These are phyloP conservation scores for Boleophthalmus pectinirostris DNA, from an alignment of 2,113 vertebrate species.

Conservation along the genomic window DNA sequence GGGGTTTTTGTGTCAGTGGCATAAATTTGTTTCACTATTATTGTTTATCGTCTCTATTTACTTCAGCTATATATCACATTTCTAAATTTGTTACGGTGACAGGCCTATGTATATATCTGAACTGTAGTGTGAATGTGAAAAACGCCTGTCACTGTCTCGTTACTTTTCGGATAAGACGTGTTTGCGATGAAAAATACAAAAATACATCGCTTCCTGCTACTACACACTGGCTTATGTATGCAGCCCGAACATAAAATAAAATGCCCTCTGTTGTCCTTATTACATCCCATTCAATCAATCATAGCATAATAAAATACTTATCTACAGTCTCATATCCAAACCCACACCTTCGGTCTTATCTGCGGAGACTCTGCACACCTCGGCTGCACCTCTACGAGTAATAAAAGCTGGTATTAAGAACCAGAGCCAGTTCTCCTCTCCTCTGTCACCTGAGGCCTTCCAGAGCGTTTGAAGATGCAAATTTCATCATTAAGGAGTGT, in stretches of 20 bases:
- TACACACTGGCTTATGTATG: too few species aligned
- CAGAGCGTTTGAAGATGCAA: conserved; percentile 14
- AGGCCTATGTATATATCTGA: too few species aligned
- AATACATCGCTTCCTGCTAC: too few species aligned
- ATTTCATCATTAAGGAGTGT: conserved; percentile 16
- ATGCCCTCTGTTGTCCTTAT: neutral
- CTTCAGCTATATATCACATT: too few species aligned
- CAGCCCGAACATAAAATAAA: neutral
- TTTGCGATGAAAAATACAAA: too few species aligned
- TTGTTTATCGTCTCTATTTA: too few species aligned
- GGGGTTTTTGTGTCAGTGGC: too few species aligned
- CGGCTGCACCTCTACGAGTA: conserved; percentile 4
- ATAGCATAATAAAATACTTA: neutral
- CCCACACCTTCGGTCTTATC: neutral
- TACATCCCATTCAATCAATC: neutral
- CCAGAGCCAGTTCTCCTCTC: conserved; percentile 2
- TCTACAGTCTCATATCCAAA: neutral
- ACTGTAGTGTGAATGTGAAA: too few species aligned
- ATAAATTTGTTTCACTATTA: too few species aligned
- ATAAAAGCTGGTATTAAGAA: conserved; percentile 9
- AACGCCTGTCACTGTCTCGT: too few species aligned
- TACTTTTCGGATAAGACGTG: too few species aligned
- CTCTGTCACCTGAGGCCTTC: conserved; percentile 11
- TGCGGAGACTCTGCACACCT: neutral
- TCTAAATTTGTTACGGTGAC: too few species aligned